Conservation (phyloP, 2,888 invertebrate genomes). For the Trichogramma evanescens region DNA sequence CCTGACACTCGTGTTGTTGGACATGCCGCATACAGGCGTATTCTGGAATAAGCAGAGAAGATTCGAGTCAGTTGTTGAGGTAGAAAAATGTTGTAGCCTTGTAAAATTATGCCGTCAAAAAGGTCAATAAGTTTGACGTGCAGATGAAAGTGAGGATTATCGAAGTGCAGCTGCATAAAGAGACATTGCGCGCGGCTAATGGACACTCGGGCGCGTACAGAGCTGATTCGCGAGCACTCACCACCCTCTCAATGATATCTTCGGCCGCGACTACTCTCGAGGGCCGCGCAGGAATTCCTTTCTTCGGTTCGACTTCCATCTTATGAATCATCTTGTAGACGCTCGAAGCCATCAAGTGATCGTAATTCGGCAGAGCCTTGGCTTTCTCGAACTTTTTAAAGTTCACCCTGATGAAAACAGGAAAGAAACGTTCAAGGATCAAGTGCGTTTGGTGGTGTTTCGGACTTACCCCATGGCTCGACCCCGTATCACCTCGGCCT, state of each 20-base stretch:
- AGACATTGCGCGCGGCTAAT: too few species aligned
- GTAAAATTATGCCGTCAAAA: constrained; percentile 1
- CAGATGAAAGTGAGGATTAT: too few species aligned
- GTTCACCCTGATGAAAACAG: constrained; percentile 63
- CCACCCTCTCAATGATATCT: constrained; percentile 50
- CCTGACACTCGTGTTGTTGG: constrained; percentile 39
- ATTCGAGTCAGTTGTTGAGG: not conserved
- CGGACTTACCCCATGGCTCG: constrained; percentile 72
- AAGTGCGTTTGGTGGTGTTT: too few species aligned
- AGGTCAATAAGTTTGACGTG: not conserved
- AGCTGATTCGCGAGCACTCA: constrained; percentile 24
- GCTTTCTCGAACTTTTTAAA: constrained; percentile 81
- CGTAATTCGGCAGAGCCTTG: constrained; percentile 61
- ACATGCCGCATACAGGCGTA: constrained; percentile 38
- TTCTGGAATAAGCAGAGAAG: constrained; percentile 32
- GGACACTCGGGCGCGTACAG: not conserved
- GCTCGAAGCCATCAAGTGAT: constrained; percentile 70
- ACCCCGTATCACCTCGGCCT: constrained; percentile 79
- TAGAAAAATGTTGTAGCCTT: not conserved
- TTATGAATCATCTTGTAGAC: constrained; percentile 75
- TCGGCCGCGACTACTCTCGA: constrained; percentile 61
- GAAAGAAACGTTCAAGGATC: too few species aligned
- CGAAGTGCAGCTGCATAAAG: too few species aligned
- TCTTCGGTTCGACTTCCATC: constrained; percentile 61
- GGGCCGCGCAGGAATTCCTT: constrained; percentile 60